Percentiles rank a stretch among this genome's conserved stretches.
phyloP scores from a whole-genome alignment of 2,113 vertebrate species.

The Thamnophis sirtalis region DNA sequence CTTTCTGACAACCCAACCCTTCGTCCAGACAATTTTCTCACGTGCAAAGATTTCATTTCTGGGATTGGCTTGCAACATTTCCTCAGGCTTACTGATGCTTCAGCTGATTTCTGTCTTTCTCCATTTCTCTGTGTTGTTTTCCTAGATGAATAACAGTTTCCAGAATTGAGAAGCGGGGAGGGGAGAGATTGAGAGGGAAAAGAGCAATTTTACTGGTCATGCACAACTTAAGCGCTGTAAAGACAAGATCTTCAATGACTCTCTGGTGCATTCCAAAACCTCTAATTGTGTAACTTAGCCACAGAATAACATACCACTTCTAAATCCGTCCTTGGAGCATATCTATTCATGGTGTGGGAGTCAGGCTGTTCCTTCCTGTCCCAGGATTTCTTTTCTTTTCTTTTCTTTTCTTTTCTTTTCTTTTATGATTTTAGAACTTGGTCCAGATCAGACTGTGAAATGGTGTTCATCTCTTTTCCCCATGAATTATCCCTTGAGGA shows the following conservation, averaged over 20 bases:
- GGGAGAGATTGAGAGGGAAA: background rate
- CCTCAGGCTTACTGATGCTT: background rate
- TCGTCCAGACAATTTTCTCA: background rate
- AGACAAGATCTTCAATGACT: background rate
- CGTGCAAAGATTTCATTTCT: background rate
- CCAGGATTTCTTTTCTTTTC: background rate
- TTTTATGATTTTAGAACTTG: background rate
- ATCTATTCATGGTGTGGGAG: background rate
- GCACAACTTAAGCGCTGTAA: constrained; percentile 9
- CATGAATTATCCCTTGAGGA: background rate
- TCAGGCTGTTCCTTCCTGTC: background rate
- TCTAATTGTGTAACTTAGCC: constrained; percentile 31
- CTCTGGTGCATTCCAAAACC: constrained; percentile 1
- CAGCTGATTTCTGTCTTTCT: constrained; percentile 12
- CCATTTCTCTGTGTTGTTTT: background rate
- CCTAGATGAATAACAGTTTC: constrained; percentile 17
- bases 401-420: background rate
- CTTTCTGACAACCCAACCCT: background rate
- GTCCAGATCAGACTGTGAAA: background rate
- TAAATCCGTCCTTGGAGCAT: constrained; percentile 37
- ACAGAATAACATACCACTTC: constrained; percentile 31
- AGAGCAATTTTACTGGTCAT: background rate
- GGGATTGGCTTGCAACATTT: constrained; percentile 8
- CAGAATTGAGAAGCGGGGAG: rapidly evolving
- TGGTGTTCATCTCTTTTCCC: background rate